Base-by-base conservation (phyloP, 2,797 vertebrate genomes). In the Rhinatrema bivittatum region DNA sequence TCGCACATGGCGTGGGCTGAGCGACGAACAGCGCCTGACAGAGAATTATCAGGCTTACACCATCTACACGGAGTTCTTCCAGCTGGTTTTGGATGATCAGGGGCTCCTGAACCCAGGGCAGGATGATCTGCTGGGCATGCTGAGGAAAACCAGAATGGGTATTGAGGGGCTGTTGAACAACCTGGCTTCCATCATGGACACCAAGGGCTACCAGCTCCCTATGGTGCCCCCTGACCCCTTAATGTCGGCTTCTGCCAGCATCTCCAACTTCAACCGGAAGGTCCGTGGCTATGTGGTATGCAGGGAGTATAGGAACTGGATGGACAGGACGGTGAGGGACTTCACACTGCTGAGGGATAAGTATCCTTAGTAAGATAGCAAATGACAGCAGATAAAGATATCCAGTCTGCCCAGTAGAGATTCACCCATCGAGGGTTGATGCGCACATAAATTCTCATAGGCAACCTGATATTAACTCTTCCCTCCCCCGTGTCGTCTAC, bases 211-310 rank as follows among this genome's bases (percentile, higher is more conserved):
- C 13, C 45, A 65, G 3, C 10, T 58, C 2, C 36, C 50, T 2
- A 27, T 39, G 2, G 32, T 42, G 21, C 49, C 53, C 2, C 10
- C 51, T 5, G 66, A 62, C 1, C 21, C 52, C 2, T 47, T 56
- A 4, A 51, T 41, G 42, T 51, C 41, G 41, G 19, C 36, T 8
- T 44, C 41, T 3, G 34, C 38, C 5, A 46, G 53, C 22, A 53
- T 53, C 5, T 56, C 40, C 0, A 46, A 32, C 24, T 79, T 76
- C 4, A 38, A 72, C 27, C 75, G 48, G 52, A 76, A 78, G 41
- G 53, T 68, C 13, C 42, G 61, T 15, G 75, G 71, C 6, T 79
- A 72, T 3, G 36, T 76, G 6, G 65, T 78, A 13, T 68, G 64
- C 45, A 25, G 50, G 9, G 70, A 63, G 24, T 71, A 69, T 11